Evolutionary conservation across 2,797 vertebrate species (phyloP), one percentile per base, ranked within the genome.

Genomic region (Pangasius sanitwongsei): DNA sequence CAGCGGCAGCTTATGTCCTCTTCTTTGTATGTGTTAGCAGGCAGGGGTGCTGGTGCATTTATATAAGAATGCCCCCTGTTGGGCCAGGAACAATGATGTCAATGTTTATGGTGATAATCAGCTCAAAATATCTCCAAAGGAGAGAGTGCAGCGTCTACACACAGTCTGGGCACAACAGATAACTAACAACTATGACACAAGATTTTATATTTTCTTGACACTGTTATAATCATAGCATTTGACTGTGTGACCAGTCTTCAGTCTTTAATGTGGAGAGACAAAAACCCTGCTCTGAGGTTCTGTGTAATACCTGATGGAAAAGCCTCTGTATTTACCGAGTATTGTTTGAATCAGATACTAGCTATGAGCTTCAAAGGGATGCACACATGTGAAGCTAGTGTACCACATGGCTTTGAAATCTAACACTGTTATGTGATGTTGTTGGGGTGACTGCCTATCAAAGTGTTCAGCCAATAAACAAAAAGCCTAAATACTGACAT

Each of bases 351-450:
- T 92, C 78, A 23, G 89, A 85, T 90, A 82, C 72, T 85, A 81
- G 63, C 87, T 61, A 85, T 72, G 53, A 89, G 88, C 93, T 95
- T 95, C 94, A 96, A 95, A 95, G 93, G 78, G 92, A 90, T 89
- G 80, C 92, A 92, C 92, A 92, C 91, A 90, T 88, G 90, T 91
- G 90, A 93, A 90, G 63, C 89, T 81, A 86, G 91, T 92, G 81
- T 92, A 92, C 91, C 89, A 74, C 91, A 80, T 88, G 87, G 86
- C 94, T 96, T 96, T 96, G 94, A 96, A 96, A 96, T 92, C 80
- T 87, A 93, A 96, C 89, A 89, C 95, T 94, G 94, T 92, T 94
- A 92, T 94, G 93, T 93, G 93, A 93, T 94, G 95, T 94, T 92
- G 91, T 92, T 92, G 91, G 91, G 93, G 92, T 70, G 89, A 95